These are phyloP conservation scores for Dryobates pubescens DNA, from an alignment of 2,797 vertebrate species.

Conservation along the genomic window DNA sequence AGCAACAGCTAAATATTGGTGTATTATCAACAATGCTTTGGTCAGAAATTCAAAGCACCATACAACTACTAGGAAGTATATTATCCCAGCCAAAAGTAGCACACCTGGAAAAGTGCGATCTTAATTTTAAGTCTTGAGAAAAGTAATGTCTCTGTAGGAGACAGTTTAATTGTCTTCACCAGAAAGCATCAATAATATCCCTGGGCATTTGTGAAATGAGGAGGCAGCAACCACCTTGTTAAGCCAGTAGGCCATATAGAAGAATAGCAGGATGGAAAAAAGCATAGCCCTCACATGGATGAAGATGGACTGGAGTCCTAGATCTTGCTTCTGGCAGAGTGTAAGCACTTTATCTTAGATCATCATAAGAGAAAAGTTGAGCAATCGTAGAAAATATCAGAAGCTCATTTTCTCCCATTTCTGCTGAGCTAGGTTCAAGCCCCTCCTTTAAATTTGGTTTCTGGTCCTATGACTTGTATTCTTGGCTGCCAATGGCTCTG, in stretches of 20 bases:
- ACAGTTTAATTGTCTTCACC: neutral
- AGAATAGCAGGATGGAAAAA: neutral
- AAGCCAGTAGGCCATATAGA: neutral
- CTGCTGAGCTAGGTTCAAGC: neutral
- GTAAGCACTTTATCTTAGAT: neutral
- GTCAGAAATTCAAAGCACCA: neutral
- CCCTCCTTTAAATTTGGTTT: neutral
- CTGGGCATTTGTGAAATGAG: neutral
- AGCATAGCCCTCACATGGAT: neutral
- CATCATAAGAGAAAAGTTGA: neutral
- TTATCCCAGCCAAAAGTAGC: neutral
- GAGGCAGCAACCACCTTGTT: neutral
- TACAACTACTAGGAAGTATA: neutral
- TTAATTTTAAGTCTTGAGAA: neutral
- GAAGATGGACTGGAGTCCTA: neutral
- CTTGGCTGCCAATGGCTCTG: neutral
- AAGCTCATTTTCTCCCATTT: neutral
- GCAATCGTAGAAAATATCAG: neutral
- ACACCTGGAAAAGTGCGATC: neutral
- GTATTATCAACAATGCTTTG: neutral
- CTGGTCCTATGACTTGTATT: neutral
- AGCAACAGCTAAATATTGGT: neutral
- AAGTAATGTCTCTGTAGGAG: neutral
- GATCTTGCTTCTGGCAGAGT: neutral
- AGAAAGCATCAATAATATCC: neutral